Conservation (phyloP, 2,797 vertebrate genomes). For the Cottoperca gobio region DNA sequence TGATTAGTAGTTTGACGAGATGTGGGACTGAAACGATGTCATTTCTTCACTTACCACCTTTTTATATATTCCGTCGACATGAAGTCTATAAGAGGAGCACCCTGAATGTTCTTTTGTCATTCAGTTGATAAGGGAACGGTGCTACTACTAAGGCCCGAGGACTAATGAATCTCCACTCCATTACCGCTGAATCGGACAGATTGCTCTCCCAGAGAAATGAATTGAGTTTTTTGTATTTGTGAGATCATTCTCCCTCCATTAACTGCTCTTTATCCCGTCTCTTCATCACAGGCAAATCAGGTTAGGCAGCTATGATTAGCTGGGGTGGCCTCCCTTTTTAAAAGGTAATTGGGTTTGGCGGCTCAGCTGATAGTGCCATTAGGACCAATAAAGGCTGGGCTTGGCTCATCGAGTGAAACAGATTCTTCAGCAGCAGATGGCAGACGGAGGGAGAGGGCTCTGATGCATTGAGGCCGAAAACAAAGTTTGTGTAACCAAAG, state of each 20-base stretch:
- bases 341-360: conserved; percentile 91
- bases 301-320: conserved; percentile 91
- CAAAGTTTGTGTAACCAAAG: conserved; percentile 90
- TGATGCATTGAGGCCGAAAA: conserved; percentile 83
- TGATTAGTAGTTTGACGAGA: conserved; percentile 8
- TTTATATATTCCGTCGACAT: conserved; percentile 17
- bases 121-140: conserved; percentile 83
- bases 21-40: background rate
- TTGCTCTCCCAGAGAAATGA: conserved; percentile 91
- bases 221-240: conserved; percentile 94
- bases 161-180: conserved; percentile 93
- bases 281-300: conserved; percentile 91
- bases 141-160: conserved; percentile 83
- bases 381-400: conserved; percentile 90
- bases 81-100: conserved; percentile 53
- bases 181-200: conserved; percentile 90
- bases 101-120: conserved; percentile 82
- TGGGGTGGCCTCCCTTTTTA: conserved; percentile 90
- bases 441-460: conserved; percentile 81
- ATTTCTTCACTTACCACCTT: background rate
- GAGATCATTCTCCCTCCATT: conserved; percentile 93
- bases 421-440: conserved; percentile 90
- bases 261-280: conserved; percentile 92
- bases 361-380: conserved; percentile 91
- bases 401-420: conserved; percentile 89